Conservation (phyloP, 2,797 vertebrate species). For the Anniella stebbinsi region DNA sequence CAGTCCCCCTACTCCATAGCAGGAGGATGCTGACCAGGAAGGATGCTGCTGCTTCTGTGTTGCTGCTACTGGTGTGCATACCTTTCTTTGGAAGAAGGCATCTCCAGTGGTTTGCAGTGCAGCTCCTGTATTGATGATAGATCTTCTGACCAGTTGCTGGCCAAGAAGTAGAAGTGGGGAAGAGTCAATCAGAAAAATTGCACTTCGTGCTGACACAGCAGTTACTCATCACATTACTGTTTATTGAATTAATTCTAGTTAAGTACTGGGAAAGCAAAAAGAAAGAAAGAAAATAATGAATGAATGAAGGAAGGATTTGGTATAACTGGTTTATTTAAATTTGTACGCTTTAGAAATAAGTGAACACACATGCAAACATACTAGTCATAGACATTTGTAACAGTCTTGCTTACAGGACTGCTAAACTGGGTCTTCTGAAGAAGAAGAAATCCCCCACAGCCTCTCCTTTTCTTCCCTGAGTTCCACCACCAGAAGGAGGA, state of each 20-base stretch:
- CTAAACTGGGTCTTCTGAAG: background rate
- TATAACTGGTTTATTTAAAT: background rate
- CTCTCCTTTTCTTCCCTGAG: background rate
- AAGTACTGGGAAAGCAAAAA: background rate
- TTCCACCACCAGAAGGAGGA: background rate
- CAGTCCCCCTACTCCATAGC: too few species aligned
- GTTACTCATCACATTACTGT: background rate
- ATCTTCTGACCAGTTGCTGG: background rate
- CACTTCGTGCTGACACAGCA: background rate
- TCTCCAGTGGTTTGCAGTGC: background rate
- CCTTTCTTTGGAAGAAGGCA: background rate
- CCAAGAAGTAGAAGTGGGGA: background rate
- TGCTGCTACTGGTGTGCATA: background rate
- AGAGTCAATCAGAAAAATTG: slow-evolving; percentile 27
- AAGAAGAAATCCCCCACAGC: too few species aligned
- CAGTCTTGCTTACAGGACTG: background rate
- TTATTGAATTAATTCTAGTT: background rate
- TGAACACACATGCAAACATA: background rate
- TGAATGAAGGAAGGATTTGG: too few species aligned
- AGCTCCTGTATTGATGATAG: background rate
- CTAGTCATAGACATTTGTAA: background rate
- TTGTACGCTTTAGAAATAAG: background rate
- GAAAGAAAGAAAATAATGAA: too few species aligned
- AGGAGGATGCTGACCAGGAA: too few species aligned
- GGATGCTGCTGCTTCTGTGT: background rate